Evolutionary conservation across 2,113 vertebrate genomes (phyloP).

Genomic region (Drymodes brunneopygia): DNA sequence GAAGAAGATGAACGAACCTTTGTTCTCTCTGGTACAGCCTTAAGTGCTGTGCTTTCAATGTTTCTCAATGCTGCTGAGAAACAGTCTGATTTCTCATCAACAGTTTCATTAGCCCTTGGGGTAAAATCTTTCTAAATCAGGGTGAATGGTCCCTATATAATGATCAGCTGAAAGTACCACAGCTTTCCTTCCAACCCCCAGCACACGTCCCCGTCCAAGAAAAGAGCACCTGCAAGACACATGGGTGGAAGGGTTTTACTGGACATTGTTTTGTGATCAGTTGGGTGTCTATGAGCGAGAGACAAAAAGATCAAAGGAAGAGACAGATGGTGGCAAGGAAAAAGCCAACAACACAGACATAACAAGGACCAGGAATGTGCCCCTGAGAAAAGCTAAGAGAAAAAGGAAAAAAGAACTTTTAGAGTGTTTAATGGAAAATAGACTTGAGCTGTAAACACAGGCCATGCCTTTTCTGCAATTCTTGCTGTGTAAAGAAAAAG

Average conservation of each 20-base stretch:
- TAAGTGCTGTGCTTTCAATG: background rate
- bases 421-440: conserved; percentile 18
- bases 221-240: conserved; percentile 27
- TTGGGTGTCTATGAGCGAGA: conserved; percentile 4
- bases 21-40: background rate
- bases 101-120: background rate
- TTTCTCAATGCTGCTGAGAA: background rate
- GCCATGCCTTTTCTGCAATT: background rate
- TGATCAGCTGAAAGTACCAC: background rate
- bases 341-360: conserved; percentile 1
- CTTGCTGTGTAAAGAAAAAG: background rate
- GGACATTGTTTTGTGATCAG: conserved; percentile 27
- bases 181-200: background rate
- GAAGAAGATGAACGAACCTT: conserved; percentile 17
- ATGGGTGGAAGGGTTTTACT: background rate
- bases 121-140: background rate
- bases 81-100: background rate
- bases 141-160: background rate
- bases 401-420: conserved; percentile 25
- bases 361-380: conserved; percentile 27
- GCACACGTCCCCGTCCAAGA: background rate
- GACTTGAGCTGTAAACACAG: conserved; percentile 23
- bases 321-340: conserved; percentile 34
- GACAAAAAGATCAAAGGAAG: conserved; percentile 44
- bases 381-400: background rate